phyloP scores from a whole-genome alignment of 1,140 invertebrate genomes.

The Pissodes strobi region DNA sequence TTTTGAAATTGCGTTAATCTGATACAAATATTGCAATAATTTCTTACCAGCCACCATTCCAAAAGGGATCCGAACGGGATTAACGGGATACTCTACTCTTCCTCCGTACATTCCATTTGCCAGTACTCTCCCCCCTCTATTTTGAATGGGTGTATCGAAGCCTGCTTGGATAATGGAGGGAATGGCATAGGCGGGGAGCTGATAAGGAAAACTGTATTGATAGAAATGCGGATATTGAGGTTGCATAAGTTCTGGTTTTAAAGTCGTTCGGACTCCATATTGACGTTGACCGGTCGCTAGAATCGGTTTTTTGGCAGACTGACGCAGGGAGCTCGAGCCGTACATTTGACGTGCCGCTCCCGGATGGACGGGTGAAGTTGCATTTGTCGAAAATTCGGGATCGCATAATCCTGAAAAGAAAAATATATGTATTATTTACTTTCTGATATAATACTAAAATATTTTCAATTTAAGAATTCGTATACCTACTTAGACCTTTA shows the following conservation, averaged over 20 bases:
- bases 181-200: constrained; percentile 11
- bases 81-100: constrained; percentile 17
- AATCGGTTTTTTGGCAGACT: constrained; percentile 49
- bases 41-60: constrained; percentile 14
- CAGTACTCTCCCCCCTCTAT: constrained; percentile 7
- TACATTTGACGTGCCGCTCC: constrained; percentile 63
- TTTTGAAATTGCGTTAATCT: too few species aligned
- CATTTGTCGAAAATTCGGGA: constrained; percentile 21
- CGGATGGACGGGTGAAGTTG: constrained; percentile 54
- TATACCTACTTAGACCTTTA: too few species aligned
- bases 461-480: too few species aligned
- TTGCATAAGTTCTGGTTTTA: constrained; percentile 32
- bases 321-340: constrained; percentile 61
- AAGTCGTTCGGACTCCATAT: constrained; percentile 41
- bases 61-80: neutral
- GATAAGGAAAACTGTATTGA: constrained; percentile 2
- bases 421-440: too few species aligned
- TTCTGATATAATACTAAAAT: too few species aligned
- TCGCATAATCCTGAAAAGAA: constrained; percentile 34
- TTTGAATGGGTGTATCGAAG: constrained; percentile 5
- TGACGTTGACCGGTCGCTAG: constrained; percentile 37
- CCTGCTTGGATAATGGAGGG: neutral
- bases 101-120: constrained; percentile 17
- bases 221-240: neutral
- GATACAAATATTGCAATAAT: too few species aligned